Percentiles rank a stretch among this genome's conserved stretches.
Conservation (phyloP, 2,797 vertebrate genomes). For the Gymnopithys bicolor region DNA sequence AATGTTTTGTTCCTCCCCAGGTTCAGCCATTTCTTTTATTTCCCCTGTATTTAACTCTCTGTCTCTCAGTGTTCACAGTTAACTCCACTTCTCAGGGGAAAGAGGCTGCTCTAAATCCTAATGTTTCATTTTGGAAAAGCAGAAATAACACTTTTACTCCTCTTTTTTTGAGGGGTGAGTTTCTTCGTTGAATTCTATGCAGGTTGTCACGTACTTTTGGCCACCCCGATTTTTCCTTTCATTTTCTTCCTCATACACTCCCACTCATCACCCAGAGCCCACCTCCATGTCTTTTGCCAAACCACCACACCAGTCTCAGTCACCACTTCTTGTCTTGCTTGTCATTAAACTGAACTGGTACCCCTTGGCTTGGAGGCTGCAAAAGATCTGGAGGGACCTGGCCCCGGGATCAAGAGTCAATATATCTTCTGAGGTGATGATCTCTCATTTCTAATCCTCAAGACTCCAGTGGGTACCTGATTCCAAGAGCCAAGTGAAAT, state of each 20-base stretch:
- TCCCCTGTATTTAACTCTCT: constrained; percentile 3
- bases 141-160: not conserved
- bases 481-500: not conserved
- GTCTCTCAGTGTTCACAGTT: not conserved
- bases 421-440: not conserved
- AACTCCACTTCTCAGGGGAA: not conserved
- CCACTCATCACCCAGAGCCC: not conserved
- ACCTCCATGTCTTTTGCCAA: not conserved
- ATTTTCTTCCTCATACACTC: not conserved
- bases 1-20: constrained; percentile 5
- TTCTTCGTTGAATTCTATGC: not conserved
- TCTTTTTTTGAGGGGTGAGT: not conserved
- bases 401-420: accelerated
- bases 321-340: not conserved
- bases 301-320: not conserved
- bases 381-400: not conserved
- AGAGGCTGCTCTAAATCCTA: not conserved
- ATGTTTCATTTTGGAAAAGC: not conserved
- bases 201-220: not conserved
- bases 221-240: not conserved
- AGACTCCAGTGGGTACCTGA: not conserved
- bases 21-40: constrained; percentile 33
- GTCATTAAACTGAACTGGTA: accelerated
- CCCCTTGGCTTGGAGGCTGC: not conserved
- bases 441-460: not conserved